Evolutionary conservation across 2,888 invertebrate genomes (phyloP).

Genomic region (Protonemura montana): DNA sequence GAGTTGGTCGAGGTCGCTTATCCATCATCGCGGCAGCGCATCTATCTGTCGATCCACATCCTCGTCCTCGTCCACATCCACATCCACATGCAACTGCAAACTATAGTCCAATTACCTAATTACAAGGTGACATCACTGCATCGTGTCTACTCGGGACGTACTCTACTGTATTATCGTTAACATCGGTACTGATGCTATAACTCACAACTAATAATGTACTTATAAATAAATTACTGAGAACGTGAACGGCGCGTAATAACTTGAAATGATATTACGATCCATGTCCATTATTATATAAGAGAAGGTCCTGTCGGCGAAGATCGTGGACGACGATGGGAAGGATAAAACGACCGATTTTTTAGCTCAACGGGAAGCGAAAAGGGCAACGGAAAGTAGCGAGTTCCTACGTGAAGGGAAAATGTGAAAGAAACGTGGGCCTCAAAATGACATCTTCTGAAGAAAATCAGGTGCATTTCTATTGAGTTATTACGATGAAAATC

Average conservation of each 20-base stretch:
- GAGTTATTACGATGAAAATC: background rate
- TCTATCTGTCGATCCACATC: slow-evolving; percentile 21
- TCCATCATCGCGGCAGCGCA: slow-evolving; percentile 1
- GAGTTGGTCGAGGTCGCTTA: background rate
- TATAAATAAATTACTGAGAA: background rate
- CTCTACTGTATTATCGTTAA: background rate
- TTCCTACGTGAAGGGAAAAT: background rate
- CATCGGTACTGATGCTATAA: background rate
- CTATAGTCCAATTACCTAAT: slow-evolving; percentile 33
- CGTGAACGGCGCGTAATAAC: background rate
- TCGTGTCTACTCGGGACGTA: background rate
- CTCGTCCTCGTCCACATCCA: slow-evolving; percentile 8
- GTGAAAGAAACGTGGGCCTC: background rate
- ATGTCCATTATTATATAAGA: background rate
- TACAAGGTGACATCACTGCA: background rate
- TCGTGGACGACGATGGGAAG: background rate
- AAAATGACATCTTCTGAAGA: background rate
- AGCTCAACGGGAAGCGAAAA: background rate
- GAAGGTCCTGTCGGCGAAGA: background rate
- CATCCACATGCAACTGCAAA: slow-evolving; percentile 20
- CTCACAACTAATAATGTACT: background rate
- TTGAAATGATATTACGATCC: background rate
- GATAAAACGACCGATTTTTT: background rate
- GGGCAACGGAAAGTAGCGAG: background rate
- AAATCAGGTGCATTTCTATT: background rate